Evolutionary conservation across 2,113 vertebrate species (phyloP).

Genomic region (Columbina picui): DNA sequence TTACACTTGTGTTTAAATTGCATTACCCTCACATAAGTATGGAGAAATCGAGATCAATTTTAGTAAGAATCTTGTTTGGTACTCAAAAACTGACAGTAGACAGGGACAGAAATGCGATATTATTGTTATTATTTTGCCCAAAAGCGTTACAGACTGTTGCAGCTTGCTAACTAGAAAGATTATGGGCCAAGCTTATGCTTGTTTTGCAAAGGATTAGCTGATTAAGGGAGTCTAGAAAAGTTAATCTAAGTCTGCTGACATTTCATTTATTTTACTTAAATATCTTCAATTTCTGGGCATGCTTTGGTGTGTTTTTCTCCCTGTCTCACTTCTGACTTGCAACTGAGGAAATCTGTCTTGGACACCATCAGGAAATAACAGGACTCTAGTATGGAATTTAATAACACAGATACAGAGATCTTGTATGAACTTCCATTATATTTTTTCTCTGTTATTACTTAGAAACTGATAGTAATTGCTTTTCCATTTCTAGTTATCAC

Average conservation of each 20-base stretch:
- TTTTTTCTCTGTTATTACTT: background rate
- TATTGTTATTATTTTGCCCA: background rate
- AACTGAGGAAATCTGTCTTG: background rate
- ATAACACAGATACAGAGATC: background rate
- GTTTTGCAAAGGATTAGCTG: conserved; percentile 22
- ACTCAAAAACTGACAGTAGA: background rate
- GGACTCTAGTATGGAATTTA: background rate
- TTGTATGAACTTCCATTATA: background rate
- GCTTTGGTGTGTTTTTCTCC: background rate
- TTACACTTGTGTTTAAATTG: background rate
- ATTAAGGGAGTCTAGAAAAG: background rate
- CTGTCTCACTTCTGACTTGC: background rate
- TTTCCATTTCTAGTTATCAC: background rate
- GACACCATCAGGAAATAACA: background rate
- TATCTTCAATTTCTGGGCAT: background rate
- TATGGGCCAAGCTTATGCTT: background rate
- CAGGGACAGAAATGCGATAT: background rate
- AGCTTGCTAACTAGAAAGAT: background rate
- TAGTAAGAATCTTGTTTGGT: background rate
- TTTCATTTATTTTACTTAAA: background rate
- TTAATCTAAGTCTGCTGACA: background rate
- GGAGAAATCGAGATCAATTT: background rate
- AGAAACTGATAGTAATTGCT: background rate
- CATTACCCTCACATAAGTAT: background rate
- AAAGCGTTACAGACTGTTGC: background rate